Conservation (phyloP, 2,797 vertebrate species). For the Sebastes hubbsi region DNA sequence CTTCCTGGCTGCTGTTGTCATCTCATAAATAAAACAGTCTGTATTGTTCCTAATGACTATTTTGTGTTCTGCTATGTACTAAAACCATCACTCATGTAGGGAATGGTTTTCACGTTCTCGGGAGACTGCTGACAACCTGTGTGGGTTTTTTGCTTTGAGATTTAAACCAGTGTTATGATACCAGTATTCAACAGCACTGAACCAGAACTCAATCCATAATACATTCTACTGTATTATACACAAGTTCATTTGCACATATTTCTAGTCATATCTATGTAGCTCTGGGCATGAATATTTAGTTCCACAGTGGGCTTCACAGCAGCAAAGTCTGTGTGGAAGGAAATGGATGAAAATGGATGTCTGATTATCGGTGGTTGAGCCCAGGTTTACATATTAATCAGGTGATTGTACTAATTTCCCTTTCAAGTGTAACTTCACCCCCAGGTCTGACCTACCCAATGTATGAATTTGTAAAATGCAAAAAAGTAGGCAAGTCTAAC, state of each 20-base stretch:
- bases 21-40: slow-evolving; percentile 61
- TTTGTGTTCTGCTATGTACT: slow-evolving; percentile 42
- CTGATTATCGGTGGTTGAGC: neutral
- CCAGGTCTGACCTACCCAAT: too few relatives aligned
- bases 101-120: slow-evolving; percentile 32
- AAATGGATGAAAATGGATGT: neutral
- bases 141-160: slow-evolving; percentile 32
- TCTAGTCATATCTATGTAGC: neutral
- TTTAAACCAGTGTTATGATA: slow-evolving; percentile 40
- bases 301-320: neutral
- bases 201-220: slow-evolving; percentile 15
- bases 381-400: neutral
- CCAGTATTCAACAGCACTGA: slow-evolving; percentile 22
- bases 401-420: neutral
- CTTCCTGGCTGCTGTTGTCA: slow-evolving; percentile 34
- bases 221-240: neutral
- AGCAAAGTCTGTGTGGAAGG: neutral
- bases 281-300: slow-evolving; percentile 22
- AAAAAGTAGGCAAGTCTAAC: too few relatives aligned
- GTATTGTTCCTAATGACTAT: slow-evolving; percentile 43
- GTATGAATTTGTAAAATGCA: too few relatives aligned
- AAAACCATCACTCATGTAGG: slow-evolving; percentile 48
- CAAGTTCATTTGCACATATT: slow-evolving; percentile 31
- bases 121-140: slow-evolving; percentile 24
- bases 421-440: too few relatives aligned